A percentile compares a stretch with the other conserved stretches of the same genome.
Conservation (phyloP, 1,140 invertebrate species). For the Drosophila bipectinata region DNA sequence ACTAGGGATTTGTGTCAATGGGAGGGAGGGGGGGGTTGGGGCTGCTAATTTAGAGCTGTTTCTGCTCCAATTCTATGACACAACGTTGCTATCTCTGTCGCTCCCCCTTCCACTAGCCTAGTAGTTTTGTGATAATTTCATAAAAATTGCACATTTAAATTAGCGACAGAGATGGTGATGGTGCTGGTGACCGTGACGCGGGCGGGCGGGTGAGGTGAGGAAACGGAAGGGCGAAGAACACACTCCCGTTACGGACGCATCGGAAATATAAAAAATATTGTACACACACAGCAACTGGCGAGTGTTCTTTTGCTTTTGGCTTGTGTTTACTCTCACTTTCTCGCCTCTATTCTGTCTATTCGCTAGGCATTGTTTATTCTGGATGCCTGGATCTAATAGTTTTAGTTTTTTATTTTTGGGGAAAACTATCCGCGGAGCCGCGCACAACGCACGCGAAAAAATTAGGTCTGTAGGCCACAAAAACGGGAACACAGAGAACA, state of each 20-base stretch:
- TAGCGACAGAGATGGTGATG: background rate
- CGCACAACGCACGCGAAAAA: slow-evolving; percentile 69
- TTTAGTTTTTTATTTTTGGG: slow-evolving; percentile 67
- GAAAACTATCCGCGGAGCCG: slow-evolving; percentile 68
- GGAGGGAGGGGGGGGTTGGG: slow-evolving; percentile 11
- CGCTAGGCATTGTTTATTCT: slow-evolving; percentile 53
- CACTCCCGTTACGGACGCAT: slow-evolving; percentile 56
- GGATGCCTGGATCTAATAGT: slow-evolving; percentile 45
- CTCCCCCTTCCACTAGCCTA: slow-evolving; percentile 13
- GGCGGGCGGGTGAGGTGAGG: background rate
- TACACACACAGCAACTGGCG: slow-evolving; percentile 27
- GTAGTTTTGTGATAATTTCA: slow-evolving; percentile 54
- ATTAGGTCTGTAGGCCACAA: slow-evolving; percentile 83
- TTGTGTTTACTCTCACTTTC: slow-evolving; percentile 40
- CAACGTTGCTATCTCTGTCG: slow-evolving; percentile 33
- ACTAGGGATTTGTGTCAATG: slow-evolving; percentile 44
- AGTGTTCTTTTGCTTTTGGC: slow-evolving; percentile 30
- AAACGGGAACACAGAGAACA: slow-evolving; percentile 80
- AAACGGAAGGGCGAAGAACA: slow-evolving; percentile 13
- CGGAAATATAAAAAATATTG: slow-evolving; percentile 44
- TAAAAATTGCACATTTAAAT: slow-evolving; percentile 54
- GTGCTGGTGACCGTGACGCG: background rate
- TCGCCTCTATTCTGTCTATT: slow-evolving; percentile 15
- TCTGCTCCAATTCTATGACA: slow-evolving; percentile 77
- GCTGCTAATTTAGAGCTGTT: slow-evolving; percentile 53